phyloP scores from a whole-genome alignment of 2,797 vertebrate genomes.

The Rousettus madagascariensis region DNA sequence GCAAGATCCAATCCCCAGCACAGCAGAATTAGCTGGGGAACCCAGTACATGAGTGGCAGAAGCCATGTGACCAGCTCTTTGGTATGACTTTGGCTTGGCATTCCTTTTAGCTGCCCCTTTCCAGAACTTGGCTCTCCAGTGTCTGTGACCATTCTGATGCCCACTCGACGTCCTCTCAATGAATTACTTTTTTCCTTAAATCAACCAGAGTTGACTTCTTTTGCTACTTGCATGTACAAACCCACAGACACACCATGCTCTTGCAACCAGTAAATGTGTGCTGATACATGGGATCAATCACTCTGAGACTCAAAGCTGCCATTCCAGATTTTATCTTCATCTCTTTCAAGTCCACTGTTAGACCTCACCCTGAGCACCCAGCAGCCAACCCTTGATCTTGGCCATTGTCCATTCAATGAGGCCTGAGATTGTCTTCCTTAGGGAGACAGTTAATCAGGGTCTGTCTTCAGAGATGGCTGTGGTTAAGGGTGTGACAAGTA shows the following conservation, averaged over 20 bases:
- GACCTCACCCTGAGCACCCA: neutral
- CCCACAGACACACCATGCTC: neutral
- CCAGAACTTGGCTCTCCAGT: neutral
- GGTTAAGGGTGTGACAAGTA: neutral
- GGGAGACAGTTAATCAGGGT: neutral
- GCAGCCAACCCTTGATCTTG: neutral
- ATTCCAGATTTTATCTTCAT: neutral
- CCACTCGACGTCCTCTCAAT: neutral
- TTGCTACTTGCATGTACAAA: neutral
- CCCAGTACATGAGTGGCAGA: fast-evolving
- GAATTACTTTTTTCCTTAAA: neutral
- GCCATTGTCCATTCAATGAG: neutral
- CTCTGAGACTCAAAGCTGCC: neutral
- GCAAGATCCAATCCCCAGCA: neutral
- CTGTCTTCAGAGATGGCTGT: neutral
- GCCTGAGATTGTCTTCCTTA: neutral
- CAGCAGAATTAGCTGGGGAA: neutral
- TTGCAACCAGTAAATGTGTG: neutral
- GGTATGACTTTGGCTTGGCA: neutral
- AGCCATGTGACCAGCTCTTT: neutral
- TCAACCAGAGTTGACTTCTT: neutral
- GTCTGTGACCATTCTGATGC: neutral
- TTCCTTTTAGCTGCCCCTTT: neutral
- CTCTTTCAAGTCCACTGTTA: neutral
- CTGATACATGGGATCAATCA: neutral